Base-by-base conservation (phyloP, 2,888 invertebrate species). In the Acleris cristana region DNA sequence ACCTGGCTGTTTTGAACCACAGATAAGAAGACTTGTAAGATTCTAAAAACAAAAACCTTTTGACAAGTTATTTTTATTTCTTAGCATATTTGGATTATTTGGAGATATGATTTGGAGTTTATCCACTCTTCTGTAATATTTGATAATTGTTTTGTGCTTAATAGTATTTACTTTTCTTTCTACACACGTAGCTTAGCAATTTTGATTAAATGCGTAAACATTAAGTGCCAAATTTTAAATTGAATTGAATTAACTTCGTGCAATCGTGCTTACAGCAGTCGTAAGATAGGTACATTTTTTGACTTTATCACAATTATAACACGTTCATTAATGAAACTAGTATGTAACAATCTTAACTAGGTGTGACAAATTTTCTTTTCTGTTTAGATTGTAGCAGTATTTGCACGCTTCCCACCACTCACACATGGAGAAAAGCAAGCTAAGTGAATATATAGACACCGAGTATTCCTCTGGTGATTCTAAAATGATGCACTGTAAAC, bases 401-500 rank as follows among this genome's bases (percentile, higher is more conserved):
- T 79, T 77, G 86, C 87, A 89, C 89, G 88, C 90, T 83, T 83
- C 66, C 61, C 78, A 79, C 79, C 81, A 75, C 82, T 68, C 71
- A 77, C 68, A 73, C 88, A 34, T 78, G 72, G 87, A 86, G 70
- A 80, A 78, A 86, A 86, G 83, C 10, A 71, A 73, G 61, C 56
- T 77, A 66, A 77, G 70, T 19, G 74, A 69, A 53, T 87, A 80
- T 73, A 79, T 85, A 70, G 86, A 85, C 72, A 82, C 84, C 21
- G 80, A 87, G 57, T 87, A 77, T 70, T 90, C 89, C 1, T 87
- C 89, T 14, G 92, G 91, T 19, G 92, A 91, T 71, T 83, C 81
- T 85, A 89, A 89, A 75, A 83, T 81, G 72, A 81, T 84, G 78
- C 84, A 80, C 80, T 77, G 79, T 67, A 88, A 86, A 84, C 85